Evolutionary conservation across 2,888 invertebrate genomes (phyloP), one percentile per base, ranked within the genome.

Genomic region (Drosophila conformis): DNA sequence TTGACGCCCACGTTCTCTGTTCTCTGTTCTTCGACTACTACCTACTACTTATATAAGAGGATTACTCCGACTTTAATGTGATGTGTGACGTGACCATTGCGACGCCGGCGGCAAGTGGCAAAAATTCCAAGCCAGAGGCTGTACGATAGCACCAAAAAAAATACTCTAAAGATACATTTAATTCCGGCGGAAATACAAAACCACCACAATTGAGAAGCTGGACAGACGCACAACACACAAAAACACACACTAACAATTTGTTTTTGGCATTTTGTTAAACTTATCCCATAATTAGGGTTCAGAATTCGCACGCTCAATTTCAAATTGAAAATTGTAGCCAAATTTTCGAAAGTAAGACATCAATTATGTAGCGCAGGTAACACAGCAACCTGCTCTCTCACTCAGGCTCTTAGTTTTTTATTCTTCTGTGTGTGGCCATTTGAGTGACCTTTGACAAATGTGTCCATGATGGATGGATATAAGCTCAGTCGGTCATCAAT

Each of bases 301-400:
- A 53, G 62, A 87, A 90, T 90, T 87, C 90, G 87, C 90, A 90
- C 90, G 90, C 89, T 88, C 90, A 89, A 88, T 83, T 86, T 90
- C 73, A 75, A 90, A 90, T 88, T 85, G 81, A 79, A 85, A 86
- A 84, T 82, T 87, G 89, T 80, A 78, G 82, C 89, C 75, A 68
- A 65, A 60, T 65, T 48, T 48, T n/a, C 8, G 40, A 52, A 70
- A 89, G 71, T 74, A 82, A 86, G 80, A 85, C 85, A 87, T 86
- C 78, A 86, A 89, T 89, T 88, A 83, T 52, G 10, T 36, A 53
- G 29, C 64, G 58, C 72, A 69, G 71, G 79, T 69, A 79, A 62
- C 10, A 59, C 33, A 59, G 51, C 69, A 87, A 80, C 73, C 80
- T 86, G 80, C 63, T 68, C 69, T 79, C 58, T 69, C 27, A 51